phyloP scores from a whole-genome alignment of 2,888 invertebrate genomes.

The Noctua fimbriata region DNA sequence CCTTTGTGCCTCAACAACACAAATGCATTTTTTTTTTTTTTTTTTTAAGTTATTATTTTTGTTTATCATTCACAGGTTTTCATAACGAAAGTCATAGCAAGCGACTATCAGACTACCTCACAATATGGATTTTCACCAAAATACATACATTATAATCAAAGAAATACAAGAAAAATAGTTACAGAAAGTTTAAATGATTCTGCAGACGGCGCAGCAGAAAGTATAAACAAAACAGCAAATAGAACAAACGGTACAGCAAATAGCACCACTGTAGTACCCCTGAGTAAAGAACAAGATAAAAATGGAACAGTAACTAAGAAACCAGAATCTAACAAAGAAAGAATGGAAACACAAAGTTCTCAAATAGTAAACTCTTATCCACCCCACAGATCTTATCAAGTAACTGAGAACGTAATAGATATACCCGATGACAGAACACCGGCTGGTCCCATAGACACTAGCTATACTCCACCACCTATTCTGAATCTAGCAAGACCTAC shows the following conservation, averaged over 20 bases:
- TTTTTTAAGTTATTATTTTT: too few relatives aligned
- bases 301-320: conserved; percentile 26
- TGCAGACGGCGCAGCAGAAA: background rate
- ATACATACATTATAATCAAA: background rate
- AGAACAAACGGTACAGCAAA: background rate
- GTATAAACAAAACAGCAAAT: background rate
- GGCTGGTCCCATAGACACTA: conserved; percentile 71
- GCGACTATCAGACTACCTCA: background rate
- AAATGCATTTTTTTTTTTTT: too few relatives aligned
- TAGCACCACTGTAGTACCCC: background rate
- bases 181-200: conserved; percentile 20
- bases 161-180: conserved; percentile 19
- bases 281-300: background rate
- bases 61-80: conserved; percentile 44
- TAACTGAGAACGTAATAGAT: conserved; percentile 80
- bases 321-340: conserved; percentile 37
- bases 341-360: conserved; percentile 37
- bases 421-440: conserved; percentile 75
- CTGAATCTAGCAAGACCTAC: conserved; percentile 53
- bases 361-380: conserved; percentile 33
- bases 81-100: conserved; percentile 34
- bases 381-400: conserved; percentile 72
- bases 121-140: background rate
- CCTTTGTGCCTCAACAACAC: background rate
- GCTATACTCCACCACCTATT: conserved; percentile 65